A percentile compares a stretch with the other conserved stretches of the same genome.
phyloP scores from a whole-genome alignment of 64 coral and sea anemone species.

The Stichodactyla helianthus region DNA sequence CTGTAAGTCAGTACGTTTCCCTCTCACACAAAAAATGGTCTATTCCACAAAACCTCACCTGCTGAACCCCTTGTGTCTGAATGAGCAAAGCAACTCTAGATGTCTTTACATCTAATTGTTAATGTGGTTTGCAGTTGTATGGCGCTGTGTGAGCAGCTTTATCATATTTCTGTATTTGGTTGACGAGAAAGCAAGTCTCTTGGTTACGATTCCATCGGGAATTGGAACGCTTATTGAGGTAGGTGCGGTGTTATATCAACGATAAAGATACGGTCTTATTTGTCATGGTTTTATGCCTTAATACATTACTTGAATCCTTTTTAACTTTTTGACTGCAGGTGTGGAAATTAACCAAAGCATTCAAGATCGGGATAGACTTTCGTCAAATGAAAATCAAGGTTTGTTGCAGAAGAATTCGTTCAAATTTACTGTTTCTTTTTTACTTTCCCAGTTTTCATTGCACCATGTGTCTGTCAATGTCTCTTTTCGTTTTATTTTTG shows the following conservation, averaged over 20 bases:
- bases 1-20: no score
- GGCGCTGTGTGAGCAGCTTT: constrained; percentile 67
- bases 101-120: neutral
- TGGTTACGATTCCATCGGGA: constrained; percentile 63
- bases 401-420: neutral
- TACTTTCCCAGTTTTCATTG: neutral
- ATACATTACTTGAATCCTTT: neutral
- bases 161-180: constrained; percentile 73
- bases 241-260: neutral
- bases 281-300: neutral
- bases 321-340: constrained; percentile 21
- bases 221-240: constrained; percentile 75
- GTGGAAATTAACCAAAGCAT: constrained; percentile 72
- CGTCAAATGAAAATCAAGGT: constrained; percentile 34
- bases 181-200: constrained; percentile 68
- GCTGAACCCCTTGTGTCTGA: no score
- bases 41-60: no score
- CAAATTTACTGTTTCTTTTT: neutral
- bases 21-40: no score
- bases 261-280: no score
- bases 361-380: constrained; percentile 19
- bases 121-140: constrained; percentile 44
- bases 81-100: no score
- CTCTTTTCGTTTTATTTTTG: no score
- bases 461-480: no score